phyloP scores from a whole-genome alignment of 2,797 vertebrate genomes.

The Halcyon chelicuti region DNA sequence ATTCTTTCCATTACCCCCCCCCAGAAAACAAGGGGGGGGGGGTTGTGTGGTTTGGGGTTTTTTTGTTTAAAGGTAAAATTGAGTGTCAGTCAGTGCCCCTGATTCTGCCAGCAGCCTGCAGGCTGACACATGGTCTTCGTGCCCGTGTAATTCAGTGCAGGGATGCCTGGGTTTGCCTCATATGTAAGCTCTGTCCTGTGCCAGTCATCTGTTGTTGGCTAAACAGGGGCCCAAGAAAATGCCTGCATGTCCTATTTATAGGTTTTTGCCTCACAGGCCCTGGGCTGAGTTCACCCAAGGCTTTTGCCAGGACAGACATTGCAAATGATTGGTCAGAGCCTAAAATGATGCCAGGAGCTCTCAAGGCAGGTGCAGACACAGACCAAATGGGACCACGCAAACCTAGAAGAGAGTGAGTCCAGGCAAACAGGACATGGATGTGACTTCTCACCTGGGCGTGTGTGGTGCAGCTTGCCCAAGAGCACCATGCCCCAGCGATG shows the following conservation, averaged over 20 bases:
- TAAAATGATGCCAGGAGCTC: not conserved
- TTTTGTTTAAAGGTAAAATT: not conserved
- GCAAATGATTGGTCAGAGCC: not conserved
- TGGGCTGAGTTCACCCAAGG: not conserved
- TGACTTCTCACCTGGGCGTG: not conserved
- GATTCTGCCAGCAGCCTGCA: not conserved
- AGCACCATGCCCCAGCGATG: not conserved
- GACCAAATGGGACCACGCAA: not conserved
- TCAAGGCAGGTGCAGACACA: not conserved
- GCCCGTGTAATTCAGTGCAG: not conserved
- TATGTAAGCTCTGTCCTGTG: not conserved
- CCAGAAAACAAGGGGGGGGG: too few relatives aligned
- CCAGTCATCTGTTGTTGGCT: not conserved
- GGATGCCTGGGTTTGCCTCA: not conserved
- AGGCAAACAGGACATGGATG: fast-evolving
- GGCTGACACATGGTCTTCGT: not conserved
- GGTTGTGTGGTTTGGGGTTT: too few relatives aligned
- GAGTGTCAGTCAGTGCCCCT: not conserved
- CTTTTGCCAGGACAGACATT: not conserved
- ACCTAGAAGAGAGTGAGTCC: not conserved
- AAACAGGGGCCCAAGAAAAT: not conserved
- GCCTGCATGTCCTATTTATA: not conserved
- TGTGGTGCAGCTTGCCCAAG: not conserved
- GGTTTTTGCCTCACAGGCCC: not conserved
- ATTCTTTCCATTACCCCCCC: not conserved